Evolutionary conservation across 2,113 vertebrate species (phyloP).

Genomic region (Podocnemis expansa): DNA sequence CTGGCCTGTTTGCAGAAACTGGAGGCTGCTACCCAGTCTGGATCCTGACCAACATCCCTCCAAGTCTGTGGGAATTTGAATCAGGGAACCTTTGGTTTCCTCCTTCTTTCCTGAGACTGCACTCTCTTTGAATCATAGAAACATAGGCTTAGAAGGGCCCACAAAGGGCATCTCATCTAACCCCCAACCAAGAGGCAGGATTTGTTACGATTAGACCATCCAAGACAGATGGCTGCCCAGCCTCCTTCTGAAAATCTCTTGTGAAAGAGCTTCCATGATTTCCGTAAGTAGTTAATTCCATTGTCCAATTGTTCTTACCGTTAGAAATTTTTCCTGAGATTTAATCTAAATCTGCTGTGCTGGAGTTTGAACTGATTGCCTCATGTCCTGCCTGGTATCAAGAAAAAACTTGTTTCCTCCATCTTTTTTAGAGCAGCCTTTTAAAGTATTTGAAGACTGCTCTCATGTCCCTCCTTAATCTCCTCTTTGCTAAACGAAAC

Average conservation of each 20-base stretch:
- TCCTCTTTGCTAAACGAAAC: neutral
- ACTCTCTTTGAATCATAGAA: neutral
- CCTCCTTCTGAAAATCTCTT: neutral
- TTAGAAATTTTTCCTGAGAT: neutral
- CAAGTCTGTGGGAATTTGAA: neutral
- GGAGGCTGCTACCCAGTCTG: neutral
- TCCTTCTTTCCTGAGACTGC: fast-evolving
- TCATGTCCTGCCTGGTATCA: neutral
- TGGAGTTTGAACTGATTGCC: neutral
- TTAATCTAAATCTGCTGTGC: neutral
- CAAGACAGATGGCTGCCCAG: neutral
- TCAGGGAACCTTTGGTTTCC: neutral
- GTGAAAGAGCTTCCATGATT: neutral
- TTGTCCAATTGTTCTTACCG: neutral
- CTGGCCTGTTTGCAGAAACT: neutral
- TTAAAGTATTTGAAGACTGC: neutral
- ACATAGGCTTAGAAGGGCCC: neutral
- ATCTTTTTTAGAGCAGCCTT: neutral
- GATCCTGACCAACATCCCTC: neutral
- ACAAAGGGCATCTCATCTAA: neutral
- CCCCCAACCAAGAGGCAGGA: neutral
- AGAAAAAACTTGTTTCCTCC: neutral
- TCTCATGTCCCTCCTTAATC: neutral
- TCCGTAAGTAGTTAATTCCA: neutral
- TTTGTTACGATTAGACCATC: neutral